Base-by-base conservation (phyloP, 2,113 vertebrate species). In the Apaloderma vittatum region DNA sequence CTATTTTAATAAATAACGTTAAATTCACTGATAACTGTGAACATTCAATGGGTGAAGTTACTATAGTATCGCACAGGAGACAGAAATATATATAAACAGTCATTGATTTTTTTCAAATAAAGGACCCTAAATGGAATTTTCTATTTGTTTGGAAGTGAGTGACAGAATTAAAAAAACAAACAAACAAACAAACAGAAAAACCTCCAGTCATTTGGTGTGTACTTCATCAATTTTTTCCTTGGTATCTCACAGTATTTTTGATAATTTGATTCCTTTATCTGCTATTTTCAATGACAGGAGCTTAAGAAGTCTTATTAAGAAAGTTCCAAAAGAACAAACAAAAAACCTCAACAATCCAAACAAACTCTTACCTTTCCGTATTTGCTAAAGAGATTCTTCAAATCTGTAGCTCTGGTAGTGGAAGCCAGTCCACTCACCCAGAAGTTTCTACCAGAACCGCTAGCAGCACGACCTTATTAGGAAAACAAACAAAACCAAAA, bases 341-440 rank as follows among this genome's bases (percentile, higher is more conserved):
- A 5, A 13, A 63, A 61, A 2, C 0, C 74, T 49, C 30, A 6
- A 1, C 3, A 58, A 75, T 15, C 15, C 5, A 10, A 54, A 27
- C 19, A 77, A 36, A 1, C 8, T 14, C 98, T 94, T 86, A 99
- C 99, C 99, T 99, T 99, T 58, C 99, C 99, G 14, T 99, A 99
- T 94, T 99, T 99, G 98, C 99, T 99, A 88, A 99, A 99, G 12
- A 99, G 98, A 16, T 98, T 99, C 98, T 99, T 99, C 97, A 99
- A 91, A 97, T 99, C 99, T 58, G 99, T 99, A 61, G 99, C 99
- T 99, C 99, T 99, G 87, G 99, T 99, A 27, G 99, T 99, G 76
- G 99, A 99, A 21, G 99, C 99, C 45, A 99, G 98, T 20, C 99
- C 99, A 82, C 99, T 99, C 92, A 99, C 99, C 99, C 99, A 99